Conservation (phyloP, 1,140 invertebrate species). For the Uloborus diversus region DNA sequence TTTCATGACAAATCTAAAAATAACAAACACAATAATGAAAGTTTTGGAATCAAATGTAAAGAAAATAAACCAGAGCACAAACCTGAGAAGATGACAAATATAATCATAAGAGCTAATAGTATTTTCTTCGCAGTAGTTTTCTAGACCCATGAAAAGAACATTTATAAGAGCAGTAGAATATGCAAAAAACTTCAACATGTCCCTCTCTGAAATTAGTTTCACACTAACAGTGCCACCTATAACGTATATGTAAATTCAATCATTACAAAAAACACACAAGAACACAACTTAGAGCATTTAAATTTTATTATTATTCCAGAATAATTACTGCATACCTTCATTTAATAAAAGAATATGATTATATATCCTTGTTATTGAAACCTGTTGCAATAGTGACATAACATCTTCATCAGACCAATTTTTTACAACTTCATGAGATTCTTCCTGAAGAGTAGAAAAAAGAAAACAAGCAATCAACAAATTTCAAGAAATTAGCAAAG, state of each 20-base stretch:
- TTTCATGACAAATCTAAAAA: too few relatives aligned
- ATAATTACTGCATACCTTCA: not conserved
- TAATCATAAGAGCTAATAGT: not conserved
- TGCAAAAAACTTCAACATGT: constrained; percentile 16
- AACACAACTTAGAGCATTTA: too few relatives aligned
- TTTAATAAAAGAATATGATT: constrained; percentile 5
- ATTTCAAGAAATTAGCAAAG: too few relatives aligned
- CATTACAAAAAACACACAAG: too few relatives aligned
- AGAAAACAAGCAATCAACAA: too few relatives aligned
- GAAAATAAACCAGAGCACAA: too few relatives aligned
- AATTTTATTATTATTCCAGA: too few relatives aligned
- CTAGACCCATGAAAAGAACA: constrained; percentile 10
- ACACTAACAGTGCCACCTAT: not conserved
- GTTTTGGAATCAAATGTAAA: too few relatives aligned
- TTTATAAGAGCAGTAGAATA: constrained; percentile 16
- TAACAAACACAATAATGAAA: too few relatives aligned
- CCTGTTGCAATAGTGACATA: constrained; percentile 20
- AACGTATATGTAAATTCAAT: not conserved
- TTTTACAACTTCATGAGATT: constrained; percentile 8
- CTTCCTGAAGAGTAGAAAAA: constrained; percentile 1
- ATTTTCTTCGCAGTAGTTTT: not conserved
- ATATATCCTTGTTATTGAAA: constrained; percentile 5
- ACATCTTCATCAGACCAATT: constrained; percentile 26
- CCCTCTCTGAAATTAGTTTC: not conserved
- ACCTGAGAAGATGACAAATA: too few relatives aligned